Evolutionary conservation across 2,888 invertebrate species (phyloP), one percentile per base, ranked within the genome.

Genomic region (Cheilosia impressa): DNA sequence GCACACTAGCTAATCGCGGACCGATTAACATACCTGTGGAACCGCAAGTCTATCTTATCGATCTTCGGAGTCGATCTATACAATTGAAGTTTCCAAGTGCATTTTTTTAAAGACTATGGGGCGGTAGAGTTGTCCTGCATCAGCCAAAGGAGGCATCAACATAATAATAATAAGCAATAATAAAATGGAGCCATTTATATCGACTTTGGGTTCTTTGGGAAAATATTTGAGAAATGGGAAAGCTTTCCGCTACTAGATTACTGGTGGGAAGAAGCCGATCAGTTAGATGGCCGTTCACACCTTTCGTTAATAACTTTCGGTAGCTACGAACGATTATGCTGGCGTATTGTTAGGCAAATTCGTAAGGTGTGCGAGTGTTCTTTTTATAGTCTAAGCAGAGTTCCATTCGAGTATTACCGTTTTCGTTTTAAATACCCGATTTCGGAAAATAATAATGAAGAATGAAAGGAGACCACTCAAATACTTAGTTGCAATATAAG

Each of bases 1-100:
- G 85, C 85, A 85, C 72, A 77, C 57, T 63, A 81, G 66, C 85
- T 85, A 85, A 85, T 85, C 76, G 63, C 63, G 55, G 55, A 63
- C 57, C 77, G 77, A 85, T 85, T 85, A 85, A 77, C 81, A 72
- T 85, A 72, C 71, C 66, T 75, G 27, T 17, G 53, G 38, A 27
- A 78, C 41, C 47, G 60, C n/a, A 47, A 22, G 50, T 69, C n/a
- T n/a, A 43, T 53, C 15, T 45, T 17, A n/a, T 45, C 17, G 27
- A 27, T 6, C 7, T 27, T 6, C 27, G 41, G 52, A 15, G 65
- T 31, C 34, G 55, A 47, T 71, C 58, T 41, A 6, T 27, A 65
- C 45, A 19, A n/a, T 47, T 57, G 63, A 15, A 43, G 53, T n/a
- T n/a, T 10, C 50, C 34, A 65, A 53, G 38, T 22, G 22, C 38